Evolutionary conservation across 37 sponge, comb jelly and placozoan species (phyloP).

Genomic region (Beroe forskalii): DNA sequence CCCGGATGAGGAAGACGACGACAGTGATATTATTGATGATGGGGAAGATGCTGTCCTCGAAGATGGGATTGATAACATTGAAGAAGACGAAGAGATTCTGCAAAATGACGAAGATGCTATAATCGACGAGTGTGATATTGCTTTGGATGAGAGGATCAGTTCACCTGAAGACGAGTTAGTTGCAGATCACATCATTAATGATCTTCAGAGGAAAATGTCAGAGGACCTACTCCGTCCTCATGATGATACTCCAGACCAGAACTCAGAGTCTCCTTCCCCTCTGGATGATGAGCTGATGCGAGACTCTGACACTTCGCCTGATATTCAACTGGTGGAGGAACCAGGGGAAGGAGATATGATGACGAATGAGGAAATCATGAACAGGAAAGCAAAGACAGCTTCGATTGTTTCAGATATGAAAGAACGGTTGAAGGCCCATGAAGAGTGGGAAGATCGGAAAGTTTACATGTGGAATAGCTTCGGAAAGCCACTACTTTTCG

Average conservation of each 20-base stretch:
- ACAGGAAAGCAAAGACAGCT: conserved; percentile 42
- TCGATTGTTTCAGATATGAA: conserved; percentile 23
- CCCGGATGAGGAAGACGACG: neutral
- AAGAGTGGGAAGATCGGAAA: neutral
- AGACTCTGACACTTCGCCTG: conserved; percentile 12
- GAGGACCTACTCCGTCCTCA: neutral
- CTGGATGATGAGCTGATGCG: neutral
- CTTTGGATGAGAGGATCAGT: neutral
- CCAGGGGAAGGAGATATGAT: neutral
- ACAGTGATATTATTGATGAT: neutral
- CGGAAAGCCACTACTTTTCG: conserved; percentile 38
- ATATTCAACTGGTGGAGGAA: neutral
- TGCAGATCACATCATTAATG: neutral
- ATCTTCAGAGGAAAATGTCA: neutral
- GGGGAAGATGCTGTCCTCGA: neutral
- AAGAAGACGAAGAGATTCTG: neutral
- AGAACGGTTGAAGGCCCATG: conserved; percentile 17
- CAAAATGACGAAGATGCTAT: neutral
- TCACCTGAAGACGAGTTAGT: neutral
- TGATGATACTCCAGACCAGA: neutral
- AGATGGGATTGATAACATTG: neutral
- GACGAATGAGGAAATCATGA: neutral
- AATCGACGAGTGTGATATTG: neutral
- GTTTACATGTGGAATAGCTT: conserved; percentile 19
- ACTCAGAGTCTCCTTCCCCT: conserved; percentile 10